Evolutionary conservation across 2,888 invertebrate species (phyloP), one percentile per base, ranked within the genome.

Genomic region (Heteropelma amictum): DNA sequence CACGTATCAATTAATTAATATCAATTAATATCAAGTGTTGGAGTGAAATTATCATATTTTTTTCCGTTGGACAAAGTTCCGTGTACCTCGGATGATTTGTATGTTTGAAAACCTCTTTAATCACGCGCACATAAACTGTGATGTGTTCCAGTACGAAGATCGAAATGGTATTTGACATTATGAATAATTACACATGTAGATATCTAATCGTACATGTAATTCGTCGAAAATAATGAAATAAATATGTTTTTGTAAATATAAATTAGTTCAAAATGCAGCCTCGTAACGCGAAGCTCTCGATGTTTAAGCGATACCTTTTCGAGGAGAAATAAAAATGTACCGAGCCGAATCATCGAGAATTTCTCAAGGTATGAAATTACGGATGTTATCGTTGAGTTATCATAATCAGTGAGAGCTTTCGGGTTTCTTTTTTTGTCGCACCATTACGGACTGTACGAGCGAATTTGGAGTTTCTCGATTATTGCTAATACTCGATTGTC

Each of bases 181-280:
- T 38, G 28, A 53, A 19, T 53, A 17, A 49, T 54, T 19, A 7
- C 40, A 54, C 23, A 28, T 51, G 53, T 49, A 38, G 19, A 40
- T 61, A 45, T 49, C 21, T 23, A 8, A 30, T n/a, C 56, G 56
- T 75, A 64, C 17, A 60, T 75, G 75, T 75, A 75, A 60, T 51
- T 7, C 42, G 54, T 67, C 42, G 45, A 63, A 40, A 47, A 75
- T 45, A 67, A 71, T 54, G 51, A 63, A 75, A 65, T 47, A 56
- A 70, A 54, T 40, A 67, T 49, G 60, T 61, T 71, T 75, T 75
- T 75, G 75, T 75, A 71, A 65, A 74, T 70, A 74, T 54, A 51
- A 70, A 70, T 23, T n/a, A n/a, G n/a, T n/a, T n/a, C n/a, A n/a
- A n/a, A n/a, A n/a, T n/a, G n/a, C n/a, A n/a, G n/a, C n/a, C n/a